Evolutionary conservation across 2,113 vertebrate genomes (phyloP).

Genomic region (Marcusenius ussheri): DNA sequence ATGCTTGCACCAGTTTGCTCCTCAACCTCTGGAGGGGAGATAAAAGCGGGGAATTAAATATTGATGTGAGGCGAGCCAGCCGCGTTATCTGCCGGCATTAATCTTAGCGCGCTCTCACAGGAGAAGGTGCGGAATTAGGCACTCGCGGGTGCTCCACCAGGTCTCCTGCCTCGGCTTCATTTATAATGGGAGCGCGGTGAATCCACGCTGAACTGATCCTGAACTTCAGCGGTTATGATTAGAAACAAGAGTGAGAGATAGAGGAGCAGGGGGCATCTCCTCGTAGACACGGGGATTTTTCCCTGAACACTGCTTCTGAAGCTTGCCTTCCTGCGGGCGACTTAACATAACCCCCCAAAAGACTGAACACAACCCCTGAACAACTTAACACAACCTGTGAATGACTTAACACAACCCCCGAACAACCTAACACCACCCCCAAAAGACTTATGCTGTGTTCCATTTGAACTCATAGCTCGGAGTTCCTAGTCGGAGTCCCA

Average conservation of each 20-base stretch:
- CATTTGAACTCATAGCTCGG: no score
- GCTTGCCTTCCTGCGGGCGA: background rate
- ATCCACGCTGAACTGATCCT: conserved; percentile 50
- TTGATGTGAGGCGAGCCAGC: conserved; percentile 56
- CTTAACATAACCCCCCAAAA: background rate
- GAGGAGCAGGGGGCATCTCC: background rate
- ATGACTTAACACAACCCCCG: background rate
- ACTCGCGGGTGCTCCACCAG: conserved; percentile 41
- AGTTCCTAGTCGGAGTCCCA: no score
- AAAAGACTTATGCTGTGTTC: background rate
- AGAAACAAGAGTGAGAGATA: conserved; percentile 10
- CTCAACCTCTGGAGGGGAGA: conserved; percentile 47
- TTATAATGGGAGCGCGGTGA: conserved; percentile 54
- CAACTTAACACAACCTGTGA: background rate
- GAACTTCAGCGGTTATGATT: conserved; percentile 32
- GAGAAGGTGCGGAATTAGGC: conserved; percentile 44
- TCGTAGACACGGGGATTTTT: background rate
- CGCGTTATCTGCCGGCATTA: conserved; percentile 51
- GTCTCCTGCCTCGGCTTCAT: conserved; percentile 54
- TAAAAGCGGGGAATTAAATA: conserved; percentile 60
- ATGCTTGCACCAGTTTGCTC: conserved; percentile 54
- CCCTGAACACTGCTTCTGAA: conserved; percentile 44
- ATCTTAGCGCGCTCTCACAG: conserved; percentile 54
- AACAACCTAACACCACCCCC: background rate
- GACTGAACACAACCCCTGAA: background rate